phyloP scores from a whole-genome alignment of 2,888 invertebrate species.

The Mellilla xanthometata region DNA sequence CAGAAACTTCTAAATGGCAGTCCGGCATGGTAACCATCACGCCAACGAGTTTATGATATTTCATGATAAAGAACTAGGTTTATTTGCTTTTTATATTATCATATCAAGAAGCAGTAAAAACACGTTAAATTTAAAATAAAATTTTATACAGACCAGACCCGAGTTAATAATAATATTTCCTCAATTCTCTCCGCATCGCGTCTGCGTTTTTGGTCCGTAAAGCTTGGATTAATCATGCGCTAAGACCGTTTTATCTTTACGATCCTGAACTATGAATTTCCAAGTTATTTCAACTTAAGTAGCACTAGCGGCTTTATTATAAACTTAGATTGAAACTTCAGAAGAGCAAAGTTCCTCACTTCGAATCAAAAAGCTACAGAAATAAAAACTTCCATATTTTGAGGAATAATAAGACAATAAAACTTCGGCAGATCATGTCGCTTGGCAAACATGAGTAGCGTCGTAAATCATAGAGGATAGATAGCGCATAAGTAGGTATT shows the following conservation, averaged over 20 bases:
- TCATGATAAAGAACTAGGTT: too few species aligned
- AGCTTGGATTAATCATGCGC: conserved; percentile 4
- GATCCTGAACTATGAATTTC: conserved; percentile 5
- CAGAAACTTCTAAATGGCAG: too few species aligned
- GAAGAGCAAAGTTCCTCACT: conserved; percentile 10
- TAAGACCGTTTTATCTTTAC: conserved; percentile 3
- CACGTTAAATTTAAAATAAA: too few species aligned
- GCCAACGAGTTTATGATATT: too few species aligned
- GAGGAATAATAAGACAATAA: conserved; percentile 23
- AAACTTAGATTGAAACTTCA: conserved; percentile 16
- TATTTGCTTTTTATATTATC: too few species aligned
- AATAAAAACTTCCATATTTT: conserved; percentile 23
- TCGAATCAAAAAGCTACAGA: conserved; percentile 9
- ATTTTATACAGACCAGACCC: too few species aligned
- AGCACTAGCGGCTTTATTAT: conserved; percentile 10
- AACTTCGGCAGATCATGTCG: conserved; percentile 18
- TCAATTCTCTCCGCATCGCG: background rate
- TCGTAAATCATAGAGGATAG: conserved; percentile 10
- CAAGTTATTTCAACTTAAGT: conserved; percentile 5
- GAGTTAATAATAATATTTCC: too few species aligned
- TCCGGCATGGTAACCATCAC: too few species aligned
- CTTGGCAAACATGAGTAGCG: conserved; percentile 14
- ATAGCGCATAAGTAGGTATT: background rate
- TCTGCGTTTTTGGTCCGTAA: conserved; percentile 1
- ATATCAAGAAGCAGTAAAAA: too few species aligned